Evolutionary conservation across 1,140 invertebrate species (phyloP).

Genomic region (Anoplolepis gracilipes): DNA sequence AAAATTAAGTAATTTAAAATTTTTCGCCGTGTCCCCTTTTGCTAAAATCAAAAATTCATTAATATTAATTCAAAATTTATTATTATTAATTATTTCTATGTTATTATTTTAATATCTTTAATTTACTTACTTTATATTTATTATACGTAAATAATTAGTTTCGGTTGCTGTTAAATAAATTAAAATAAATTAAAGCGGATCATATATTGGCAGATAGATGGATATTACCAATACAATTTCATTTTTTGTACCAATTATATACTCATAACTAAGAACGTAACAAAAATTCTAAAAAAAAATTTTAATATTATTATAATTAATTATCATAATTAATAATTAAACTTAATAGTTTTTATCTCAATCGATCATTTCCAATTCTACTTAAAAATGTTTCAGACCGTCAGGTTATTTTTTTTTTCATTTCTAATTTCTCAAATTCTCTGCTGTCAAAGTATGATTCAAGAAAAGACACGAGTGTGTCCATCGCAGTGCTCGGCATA

Average conservation of each 20-base stretch:
- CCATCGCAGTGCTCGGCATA: constrained; percentile 22
- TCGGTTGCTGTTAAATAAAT: neutral
- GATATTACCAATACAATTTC: neutral
- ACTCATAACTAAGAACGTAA: neutral
- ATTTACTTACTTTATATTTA: too few species aligned
- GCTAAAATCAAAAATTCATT: neutral
- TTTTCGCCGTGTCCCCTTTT: neutral
- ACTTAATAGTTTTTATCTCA: neutral
- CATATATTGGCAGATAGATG: constrained; percentile 17
- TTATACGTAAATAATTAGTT: too few species aligned
- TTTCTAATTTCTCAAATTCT: neutral
- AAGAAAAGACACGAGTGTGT: neutral
- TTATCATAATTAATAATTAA: neutral
- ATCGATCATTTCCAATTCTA: neutral
- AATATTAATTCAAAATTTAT: constrained; percentile 1
- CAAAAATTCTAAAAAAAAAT: neutral
- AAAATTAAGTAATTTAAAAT: neutral
- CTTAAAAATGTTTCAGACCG: neutral
- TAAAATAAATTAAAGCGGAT: constrained; percentile 16
- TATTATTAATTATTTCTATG: neutral
- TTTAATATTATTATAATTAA: neutral
- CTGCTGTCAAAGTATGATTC: neutral
- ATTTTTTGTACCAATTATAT: neutral
- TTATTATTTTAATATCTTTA: neutral
- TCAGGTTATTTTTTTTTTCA: neutral